Evolutionary conservation across 2,797 vertebrate species (phyloP).

Genomic region (Aulostomus chinensis): DNA sequence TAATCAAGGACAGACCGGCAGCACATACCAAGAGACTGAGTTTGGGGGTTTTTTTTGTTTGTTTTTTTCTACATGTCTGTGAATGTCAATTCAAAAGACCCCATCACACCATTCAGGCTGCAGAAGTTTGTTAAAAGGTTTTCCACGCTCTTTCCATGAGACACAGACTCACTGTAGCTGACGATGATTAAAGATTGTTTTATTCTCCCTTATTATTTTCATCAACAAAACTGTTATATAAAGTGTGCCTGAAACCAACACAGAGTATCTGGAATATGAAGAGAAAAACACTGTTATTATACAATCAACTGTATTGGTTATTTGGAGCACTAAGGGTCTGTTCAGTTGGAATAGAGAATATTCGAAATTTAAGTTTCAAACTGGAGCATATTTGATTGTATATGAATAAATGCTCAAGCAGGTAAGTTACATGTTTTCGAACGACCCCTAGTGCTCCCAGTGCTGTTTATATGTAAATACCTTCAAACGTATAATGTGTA

Average conservation of each 20-base stretch:
- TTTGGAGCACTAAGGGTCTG: slow-evolving; percentile 67
- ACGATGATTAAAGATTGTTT: slow-evolving; percentile 66
- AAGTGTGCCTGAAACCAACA: slow-evolving; percentile 91
- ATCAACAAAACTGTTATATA: slow-evolving; percentile 83
- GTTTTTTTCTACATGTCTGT: slow-evolving; percentile 45
- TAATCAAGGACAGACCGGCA: slow-evolving; percentile 41
- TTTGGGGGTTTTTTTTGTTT: slow-evolving; percentile 23
- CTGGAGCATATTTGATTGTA: slow-evolving; percentile 65
- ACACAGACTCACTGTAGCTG: slow-evolving; percentile 84
- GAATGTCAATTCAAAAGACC: slow-evolving; percentile 45
- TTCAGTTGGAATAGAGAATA: slow-evolving; percentile 11
- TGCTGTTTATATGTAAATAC: slow-evolving; percentile 80
- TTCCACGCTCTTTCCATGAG: slow-evolving; percentile 66
- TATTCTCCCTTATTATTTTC: slow-evolving; percentile 42
- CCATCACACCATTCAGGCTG: slow-evolving; percentile 32
- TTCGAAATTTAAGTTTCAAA: no score
- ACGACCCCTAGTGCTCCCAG: slow-evolving; percentile 70
- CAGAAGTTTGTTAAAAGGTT: slow-evolving; percentile 68
- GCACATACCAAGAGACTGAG: slow-evolving; percentile 2
- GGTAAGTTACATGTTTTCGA: slow-evolving; percentile 6
- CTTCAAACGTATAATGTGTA: slow-evolving; percentile 78
- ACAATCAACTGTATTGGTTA: slow-evolving; percentile 78
- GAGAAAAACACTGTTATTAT: slow-evolving; percentile 80
- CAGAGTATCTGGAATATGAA: slow-evolving; percentile 61
- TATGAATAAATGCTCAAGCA: slow-evolving; percentile 34